A percentile compares a stretch with the other conserved stretches of the same genome.
phyloP scores from a whole-genome alignment of 35 echinoderm and acorn worm genomes.

The Heliocidaris tuberculata region DNA sequence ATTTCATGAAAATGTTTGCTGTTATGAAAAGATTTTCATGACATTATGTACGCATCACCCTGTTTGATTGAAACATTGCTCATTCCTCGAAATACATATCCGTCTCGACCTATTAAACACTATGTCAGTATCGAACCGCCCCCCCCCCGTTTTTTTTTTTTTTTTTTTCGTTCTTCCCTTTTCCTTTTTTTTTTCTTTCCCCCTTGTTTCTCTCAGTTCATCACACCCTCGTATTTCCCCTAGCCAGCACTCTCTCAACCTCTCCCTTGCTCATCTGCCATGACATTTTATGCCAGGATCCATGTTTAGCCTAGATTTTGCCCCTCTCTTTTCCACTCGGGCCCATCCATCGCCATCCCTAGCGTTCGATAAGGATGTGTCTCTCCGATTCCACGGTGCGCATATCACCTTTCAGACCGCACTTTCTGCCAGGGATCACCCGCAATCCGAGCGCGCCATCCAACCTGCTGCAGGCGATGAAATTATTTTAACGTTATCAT shows the following conservation, averaged over 20 bases:
- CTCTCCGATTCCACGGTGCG: conserved; percentile 23
- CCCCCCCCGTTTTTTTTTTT: not conserved
- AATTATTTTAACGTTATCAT: conserved; percentile 54
- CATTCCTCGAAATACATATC: too few relatives aligned
- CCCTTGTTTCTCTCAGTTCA: not conserved
- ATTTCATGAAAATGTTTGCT: too few relatives aligned
- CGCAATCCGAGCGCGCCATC: conserved; percentile 38
- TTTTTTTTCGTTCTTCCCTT: too few relatives aligned
- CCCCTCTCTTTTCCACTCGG: conserved; percentile 32
- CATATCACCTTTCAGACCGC: conserved; percentile 40
- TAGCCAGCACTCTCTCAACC: not conserved
- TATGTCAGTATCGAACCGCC: too few relatives aligned
- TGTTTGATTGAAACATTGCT: too few relatives aligned
- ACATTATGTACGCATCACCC: too few relatives aligned
- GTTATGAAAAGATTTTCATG: too few relatives aligned
- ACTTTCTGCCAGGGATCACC: conserved; percentile 33
- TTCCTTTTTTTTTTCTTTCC: not conserved
- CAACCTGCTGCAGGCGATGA: conserved; percentile 37
- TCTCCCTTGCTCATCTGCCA: conserved; percentile 16
- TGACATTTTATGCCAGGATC: conserved; percentile 53
- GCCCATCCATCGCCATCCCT: conserved; percentile 37
- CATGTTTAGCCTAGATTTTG: conserved; percentile 51
- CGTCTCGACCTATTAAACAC: too few relatives aligned
- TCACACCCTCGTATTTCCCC: conserved; percentile 12
- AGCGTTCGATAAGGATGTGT: conserved; percentile 30